Percentiles rank a stretch among this genome's conserved stretches.
phyloP scores from a whole-genome alignment of 2,888 invertebrate genomes.

The Pristionchus fissidentatus region DNA sequence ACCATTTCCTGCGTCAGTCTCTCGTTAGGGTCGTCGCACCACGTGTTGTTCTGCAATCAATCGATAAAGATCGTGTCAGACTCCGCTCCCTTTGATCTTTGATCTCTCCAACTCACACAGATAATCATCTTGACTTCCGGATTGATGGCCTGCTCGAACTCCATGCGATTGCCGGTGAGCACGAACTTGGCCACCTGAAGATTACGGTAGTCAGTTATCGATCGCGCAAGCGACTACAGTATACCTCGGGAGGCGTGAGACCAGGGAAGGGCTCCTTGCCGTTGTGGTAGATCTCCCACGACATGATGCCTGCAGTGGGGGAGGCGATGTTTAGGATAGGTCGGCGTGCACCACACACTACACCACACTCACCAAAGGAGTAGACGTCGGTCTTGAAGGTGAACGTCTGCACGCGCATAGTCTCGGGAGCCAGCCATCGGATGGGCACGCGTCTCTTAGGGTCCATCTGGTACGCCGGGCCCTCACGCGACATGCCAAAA shows the following conservation, averaged over 20 bases:
- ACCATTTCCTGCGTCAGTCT: not conserved
- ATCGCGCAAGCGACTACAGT: not conserved
- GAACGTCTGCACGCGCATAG: slow-evolving; percentile 22
- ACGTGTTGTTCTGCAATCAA: not conserved
- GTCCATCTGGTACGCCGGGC: slow-evolving; percentile 54
- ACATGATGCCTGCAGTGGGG: slow-evolving; percentile 33
- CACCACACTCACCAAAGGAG: slow-evolving; percentile 39
- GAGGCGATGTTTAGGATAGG: not conserved
- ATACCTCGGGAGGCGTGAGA: slow-evolving; percentile 26
- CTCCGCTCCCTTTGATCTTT: slow-evolving; percentile 23
- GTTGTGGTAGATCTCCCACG: slow-evolving; percentile 47
- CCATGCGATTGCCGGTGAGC: slow-evolving; percentile 14
- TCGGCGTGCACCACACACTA: not conserved
- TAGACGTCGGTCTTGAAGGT: slow-evolving; percentile 38
- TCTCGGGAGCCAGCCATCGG: slow-evolving; percentile 48
- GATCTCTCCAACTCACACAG: not conserved
- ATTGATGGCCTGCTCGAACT: slow-evolving; percentile 16
- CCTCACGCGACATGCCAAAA: slow-evolving; percentile 55
- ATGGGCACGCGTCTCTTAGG: slow-evolving; percentile 51
- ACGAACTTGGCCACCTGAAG: slow-evolving; percentile 13
- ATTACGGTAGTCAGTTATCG: not conserved
- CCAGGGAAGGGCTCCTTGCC: slow-evolving; percentile 47
- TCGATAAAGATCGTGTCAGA: too few species aligned
- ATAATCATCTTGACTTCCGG: slow-evolving; percentile 10
- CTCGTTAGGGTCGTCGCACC: not conserved